Base-by-base conservation (phyloP, 1,140 invertebrate genomes). In the Drosophila repleta region DNA sequence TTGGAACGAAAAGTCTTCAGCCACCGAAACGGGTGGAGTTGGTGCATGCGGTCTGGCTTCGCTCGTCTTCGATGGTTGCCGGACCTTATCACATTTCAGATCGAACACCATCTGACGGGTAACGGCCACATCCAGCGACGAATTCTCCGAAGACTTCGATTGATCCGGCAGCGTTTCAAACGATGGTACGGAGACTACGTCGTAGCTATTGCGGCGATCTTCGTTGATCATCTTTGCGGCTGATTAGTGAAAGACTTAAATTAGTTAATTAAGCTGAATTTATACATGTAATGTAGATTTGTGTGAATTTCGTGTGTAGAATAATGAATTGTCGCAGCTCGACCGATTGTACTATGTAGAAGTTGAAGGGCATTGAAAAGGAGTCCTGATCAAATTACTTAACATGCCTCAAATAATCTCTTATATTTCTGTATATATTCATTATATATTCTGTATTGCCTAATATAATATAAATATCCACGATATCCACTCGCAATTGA, bases 151-250 rank as follows among this genome's bases (percentile, higher is more conserved):
- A 8, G 8, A 35, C 18, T 24, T 10, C 1, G 35, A 56, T 4
- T 45, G 15, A 0, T n/a, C n/a, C n/a, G 45, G 13, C 6, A 21
- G 13, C 1, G 63, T n/a, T 17, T 63, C 65, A 29, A 15, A 35
- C 11, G 69, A 73, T 2, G 57, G 51, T 7, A 76, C 39, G 2
- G 52, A 67, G n/a, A 67, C 6, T 0, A 51, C 68, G 15, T 58
- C 46, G 3, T 52, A 71, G 6, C 49, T 48, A 1, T 62, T 35
- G 17, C 24, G 18, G 10, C 32, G 26, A 8, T 24, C 15, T 1
- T 65, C 67, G 1, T 4, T 58, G 45, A 63, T 69, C 13, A 43
- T 53, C 20, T 15, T 35, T 26, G 17, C 45, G n/a, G 20, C 11
- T 46, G 39, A 1, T 45, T 45, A 11, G 3, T 20, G 7, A 20